Conservation (phyloP, 2,797 vertebrate genomes). For the Xerus rutilus region DNA sequence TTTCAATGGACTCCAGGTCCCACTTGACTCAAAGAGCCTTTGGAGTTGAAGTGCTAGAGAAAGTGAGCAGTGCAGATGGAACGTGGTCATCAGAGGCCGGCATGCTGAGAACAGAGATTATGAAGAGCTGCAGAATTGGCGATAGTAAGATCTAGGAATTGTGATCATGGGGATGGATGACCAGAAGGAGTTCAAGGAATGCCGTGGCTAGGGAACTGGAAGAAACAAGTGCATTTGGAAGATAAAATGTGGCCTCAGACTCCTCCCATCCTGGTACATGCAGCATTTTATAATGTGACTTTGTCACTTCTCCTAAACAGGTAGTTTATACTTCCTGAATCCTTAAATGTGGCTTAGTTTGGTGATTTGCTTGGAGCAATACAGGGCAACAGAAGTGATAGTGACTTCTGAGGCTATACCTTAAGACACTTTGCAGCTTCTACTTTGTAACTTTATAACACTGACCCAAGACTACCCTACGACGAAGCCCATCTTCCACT, state of each 20-base stretch:
- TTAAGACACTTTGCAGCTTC: neutral
- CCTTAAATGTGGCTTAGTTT: neutral
- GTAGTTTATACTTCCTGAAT: neutral
- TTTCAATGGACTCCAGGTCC: too few species aligned
- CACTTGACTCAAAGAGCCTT: neutral
- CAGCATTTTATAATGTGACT: neutral
- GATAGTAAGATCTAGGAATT: neutral
- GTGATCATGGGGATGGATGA: rapidly evolving
- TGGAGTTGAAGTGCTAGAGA: neutral
- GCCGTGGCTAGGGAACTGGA: neutral
- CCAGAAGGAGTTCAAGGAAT: neutral
- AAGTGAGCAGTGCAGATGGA: neutral
- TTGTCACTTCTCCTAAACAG: neutral
- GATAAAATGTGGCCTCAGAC: neutral
- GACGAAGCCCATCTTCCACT: neutral
- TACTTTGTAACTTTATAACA: neutral
- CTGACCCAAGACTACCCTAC: neutral
- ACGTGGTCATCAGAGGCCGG: neutral
- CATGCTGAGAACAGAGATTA: rapidly evolving
- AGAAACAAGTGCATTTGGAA: neutral
- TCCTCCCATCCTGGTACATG: neutral
- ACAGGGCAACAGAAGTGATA: neutral
- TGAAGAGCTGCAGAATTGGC: neutral
- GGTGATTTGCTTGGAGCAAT: neutral
- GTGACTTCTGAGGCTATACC: neutral